Conservation (phyloP, 2,797 vertebrate genomes). For the Acrossocheilus wenchowensis region DNA sequence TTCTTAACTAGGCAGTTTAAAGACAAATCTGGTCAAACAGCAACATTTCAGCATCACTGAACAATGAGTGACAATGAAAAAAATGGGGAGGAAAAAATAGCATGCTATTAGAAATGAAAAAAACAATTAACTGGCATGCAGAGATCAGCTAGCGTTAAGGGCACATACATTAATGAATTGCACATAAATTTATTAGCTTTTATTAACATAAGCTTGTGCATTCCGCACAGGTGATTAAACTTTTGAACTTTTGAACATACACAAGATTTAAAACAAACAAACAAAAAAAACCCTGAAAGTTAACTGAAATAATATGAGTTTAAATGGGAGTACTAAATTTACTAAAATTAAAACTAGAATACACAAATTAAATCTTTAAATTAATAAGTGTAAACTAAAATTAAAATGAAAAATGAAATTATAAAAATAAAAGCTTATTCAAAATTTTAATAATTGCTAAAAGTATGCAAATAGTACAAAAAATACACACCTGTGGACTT, state of each 20-base stretch:
- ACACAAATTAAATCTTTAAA: neutral
- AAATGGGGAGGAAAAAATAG: neutral
- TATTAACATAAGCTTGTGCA: neutral
- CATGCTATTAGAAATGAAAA: neutral
- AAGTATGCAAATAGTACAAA: neutral
- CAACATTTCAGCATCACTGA: neutral
- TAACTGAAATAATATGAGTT: neutral
- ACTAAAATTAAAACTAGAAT: neutral
- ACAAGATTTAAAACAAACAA: neutral
- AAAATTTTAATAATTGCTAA: neutral
- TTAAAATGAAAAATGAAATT: neutral
- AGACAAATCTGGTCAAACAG: neutral
- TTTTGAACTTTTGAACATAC: neutral
- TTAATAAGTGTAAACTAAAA: neutral
- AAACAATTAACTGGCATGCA: neutral
- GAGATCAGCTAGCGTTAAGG: neutral
- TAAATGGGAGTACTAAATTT: neutral
- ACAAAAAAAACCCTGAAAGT: neutral
- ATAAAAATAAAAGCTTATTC: neutral
- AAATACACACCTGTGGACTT: neutral
- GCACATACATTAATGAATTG: neutral
- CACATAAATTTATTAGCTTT: neutral
- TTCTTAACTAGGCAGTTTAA: neutral
- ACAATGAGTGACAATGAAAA: neutral
- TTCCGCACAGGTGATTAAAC: neutral